These are phyloP conservation scores for Anhinga rufa DNA, from an alignment of 2,113 vertebrate genomes.

Conservation along the genomic window DNA sequence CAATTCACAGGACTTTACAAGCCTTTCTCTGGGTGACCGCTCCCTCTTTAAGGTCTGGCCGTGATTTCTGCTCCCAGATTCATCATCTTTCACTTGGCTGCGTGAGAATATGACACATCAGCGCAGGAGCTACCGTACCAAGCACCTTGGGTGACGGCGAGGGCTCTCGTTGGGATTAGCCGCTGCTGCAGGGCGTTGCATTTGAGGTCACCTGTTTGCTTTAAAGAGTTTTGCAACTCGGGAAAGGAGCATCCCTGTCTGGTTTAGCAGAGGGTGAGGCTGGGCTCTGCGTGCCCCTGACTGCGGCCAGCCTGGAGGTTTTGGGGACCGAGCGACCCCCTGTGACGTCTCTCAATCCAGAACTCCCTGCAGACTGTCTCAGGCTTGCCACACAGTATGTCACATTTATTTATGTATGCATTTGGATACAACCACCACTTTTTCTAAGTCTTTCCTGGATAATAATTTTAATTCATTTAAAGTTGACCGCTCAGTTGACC, in stretches of 20 bases:
- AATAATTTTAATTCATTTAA: neutral
- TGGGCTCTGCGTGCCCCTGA: neutral
- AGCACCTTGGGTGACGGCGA: fast-evolving
- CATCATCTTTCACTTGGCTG: neutral
- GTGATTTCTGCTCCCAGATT: neutral
- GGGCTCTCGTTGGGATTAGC: fast-evolving
- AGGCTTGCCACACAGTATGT: neutral
- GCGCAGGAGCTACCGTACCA: neutral
- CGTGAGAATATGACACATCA: fast-evolving
- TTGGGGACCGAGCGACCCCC: fast-evolving
- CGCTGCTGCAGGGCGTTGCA: neutral
- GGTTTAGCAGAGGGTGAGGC: neutral
- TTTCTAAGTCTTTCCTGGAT: neutral
- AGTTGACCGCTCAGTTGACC: neutral
- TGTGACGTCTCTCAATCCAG: neutral
- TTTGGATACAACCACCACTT: neutral
- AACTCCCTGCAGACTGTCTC: neutral
- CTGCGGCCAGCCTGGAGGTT: neutral
- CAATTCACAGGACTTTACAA: neutral
- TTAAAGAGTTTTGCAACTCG: neutral
- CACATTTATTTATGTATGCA: neutral
- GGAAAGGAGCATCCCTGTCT: neutral
- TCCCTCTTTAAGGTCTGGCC: neutral
- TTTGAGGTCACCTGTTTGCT: neutral
- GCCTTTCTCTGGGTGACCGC: neutral